Percentiles rank a stretch among this genome's conserved stretches.
phyloP scores from a whole-genome alignment of 2,113 vertebrate species.

The Prunella himalayana region DNA sequence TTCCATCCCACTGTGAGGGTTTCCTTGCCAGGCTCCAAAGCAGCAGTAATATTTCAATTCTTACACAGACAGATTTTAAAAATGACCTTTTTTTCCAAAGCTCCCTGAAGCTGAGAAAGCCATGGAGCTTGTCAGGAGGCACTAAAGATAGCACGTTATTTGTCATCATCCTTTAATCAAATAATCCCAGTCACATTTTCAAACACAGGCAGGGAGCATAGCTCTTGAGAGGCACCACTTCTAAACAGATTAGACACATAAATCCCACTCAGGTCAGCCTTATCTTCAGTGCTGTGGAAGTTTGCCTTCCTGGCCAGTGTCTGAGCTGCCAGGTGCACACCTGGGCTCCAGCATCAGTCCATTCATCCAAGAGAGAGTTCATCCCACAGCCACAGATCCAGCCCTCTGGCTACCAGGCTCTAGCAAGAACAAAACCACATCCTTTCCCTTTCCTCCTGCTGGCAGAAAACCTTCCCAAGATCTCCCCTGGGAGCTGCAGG shows the following conservation, averaged over 20 bases:
- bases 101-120: neutral
- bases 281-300: neutral
- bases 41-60: slow-evolving; percentile 40
- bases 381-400: neutral
- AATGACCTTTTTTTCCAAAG: neutral
- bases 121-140: slow-evolving; percentile 3
- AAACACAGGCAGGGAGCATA: neutral
- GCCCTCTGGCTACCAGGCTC: neutral
- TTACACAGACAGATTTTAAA: neutral
- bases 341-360: neutral
- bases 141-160: slow-evolving; percentile 30
- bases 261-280: neutral
- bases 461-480: neutral
- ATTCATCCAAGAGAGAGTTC: neutral
- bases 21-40: slow-evolving; percentile 38
- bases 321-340: neutral
- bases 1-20: slow-evolving; percentile 35
- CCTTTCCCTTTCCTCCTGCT: neutral
- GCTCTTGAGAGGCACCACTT: neutral
- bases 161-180: slow-evolving; percentile 17
- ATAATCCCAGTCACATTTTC: neutral
- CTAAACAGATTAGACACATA: neutral
- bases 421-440: neutral
- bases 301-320: neutral
- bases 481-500: neutral